A percentile compares a stretch with the other conserved stretches of the same genome.
Evolutionary conservation across 2,888 invertebrate genomes (phyloP).

Genomic region (Athalia circularis): DNA sequence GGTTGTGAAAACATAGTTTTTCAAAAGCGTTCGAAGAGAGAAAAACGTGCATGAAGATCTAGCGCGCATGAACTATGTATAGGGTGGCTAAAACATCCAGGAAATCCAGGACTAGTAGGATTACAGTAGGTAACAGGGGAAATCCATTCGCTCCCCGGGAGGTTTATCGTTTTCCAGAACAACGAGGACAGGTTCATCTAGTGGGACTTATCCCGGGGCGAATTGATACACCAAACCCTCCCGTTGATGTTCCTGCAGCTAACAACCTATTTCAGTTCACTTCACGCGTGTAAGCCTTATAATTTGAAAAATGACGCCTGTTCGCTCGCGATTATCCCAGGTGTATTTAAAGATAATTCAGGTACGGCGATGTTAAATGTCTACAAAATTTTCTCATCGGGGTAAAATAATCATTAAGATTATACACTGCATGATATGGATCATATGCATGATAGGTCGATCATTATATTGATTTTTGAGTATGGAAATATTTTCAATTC

Average conservation of each 20-base stretch:
- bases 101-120: slow-evolving; percentile 38
- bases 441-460: too few species aligned
- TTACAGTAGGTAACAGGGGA: slow-evolving; percentile 29
- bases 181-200: slow-evolving; percentile 67
- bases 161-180: slow-evolving; percentile 65
- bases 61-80: not conserved
- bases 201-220: slow-evolving; percentile 49
- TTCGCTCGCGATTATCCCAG: too few species aligned
- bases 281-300: not conserved
- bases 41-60: not conserved
- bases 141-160: slow-evolving; percentile 52
- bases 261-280: not conserved
- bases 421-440: too few species aligned
- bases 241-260: not conserved
- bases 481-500: too few species aligned
- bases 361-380: too few species aligned
- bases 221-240: slow-evolving; percentile 3
- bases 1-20: not conserved
- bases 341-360: too few species aligned
- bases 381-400: too few species aligned
- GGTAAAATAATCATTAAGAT: too few species aligned
- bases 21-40: not conserved
- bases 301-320: not conserved
- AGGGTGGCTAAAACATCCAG: not conserved
- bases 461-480: too few species aligned